These are phyloP conservation scores for Denticeps clupeoides DNA, from an alignment of 2,797 vertebrate genomes.

Conservation along the genomic window DNA sequence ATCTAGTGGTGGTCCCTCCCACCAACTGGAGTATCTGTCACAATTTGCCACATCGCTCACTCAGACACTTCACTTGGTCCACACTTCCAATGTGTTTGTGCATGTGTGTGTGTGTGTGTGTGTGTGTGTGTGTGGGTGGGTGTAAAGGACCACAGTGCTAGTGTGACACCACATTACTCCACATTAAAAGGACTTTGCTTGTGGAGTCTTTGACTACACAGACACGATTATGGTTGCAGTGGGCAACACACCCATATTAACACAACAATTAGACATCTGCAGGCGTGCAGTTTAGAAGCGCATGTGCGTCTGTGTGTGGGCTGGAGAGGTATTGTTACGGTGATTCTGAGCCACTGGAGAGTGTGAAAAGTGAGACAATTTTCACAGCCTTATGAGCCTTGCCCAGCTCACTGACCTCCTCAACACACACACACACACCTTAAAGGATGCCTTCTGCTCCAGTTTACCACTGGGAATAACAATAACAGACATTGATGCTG, in stretches of 20 bases:
- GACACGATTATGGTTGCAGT: background rate
- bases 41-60: too few species aligned
- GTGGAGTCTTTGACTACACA: background rate
- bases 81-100: too few species aligned
- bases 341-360: background rate
- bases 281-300: background rate
- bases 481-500: too few species aligned
- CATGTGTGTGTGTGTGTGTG: background rate
- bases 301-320: too few species aligned
- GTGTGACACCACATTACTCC: background rate
- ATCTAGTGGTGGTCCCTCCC: too few species aligned
- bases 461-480: too few species aligned
- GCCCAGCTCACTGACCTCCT: background rate
- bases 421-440: background rate
- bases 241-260: background rate
- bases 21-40: too few species aligned
- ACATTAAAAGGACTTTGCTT: background rate
- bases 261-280: background rate
- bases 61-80: too few species aligned
- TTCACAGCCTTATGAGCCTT: background rate
- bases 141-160: too few species aligned
- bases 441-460: too few species aligned
- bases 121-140: too few species aligned
- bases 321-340: conserved; percentile 1
- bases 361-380: conserved; percentile 5